These are phyloP conservation scores for Bellardia pandia DNA, from an alignment of 2,888 invertebrate genomes.

Conservation along the genomic window DNA sequence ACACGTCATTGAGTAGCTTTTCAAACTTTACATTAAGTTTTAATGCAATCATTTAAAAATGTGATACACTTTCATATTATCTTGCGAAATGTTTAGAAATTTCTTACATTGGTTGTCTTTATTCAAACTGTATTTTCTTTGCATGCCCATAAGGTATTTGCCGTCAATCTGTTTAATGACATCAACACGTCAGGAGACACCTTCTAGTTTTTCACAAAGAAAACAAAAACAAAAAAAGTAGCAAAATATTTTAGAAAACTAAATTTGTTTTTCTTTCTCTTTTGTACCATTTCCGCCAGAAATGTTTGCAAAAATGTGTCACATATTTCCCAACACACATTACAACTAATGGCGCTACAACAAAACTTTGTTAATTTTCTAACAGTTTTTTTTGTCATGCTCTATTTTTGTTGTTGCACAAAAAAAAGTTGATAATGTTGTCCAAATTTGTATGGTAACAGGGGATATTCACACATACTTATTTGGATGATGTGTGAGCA, in stretches of 20 bases:
- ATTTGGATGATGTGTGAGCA: not conserved
- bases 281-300: conserved; percentile 17
- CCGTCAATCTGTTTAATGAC: conserved; percentile 21
- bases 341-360: conserved; percentile 50
- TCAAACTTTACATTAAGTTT: no score
- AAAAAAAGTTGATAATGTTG: conserved; percentile 50
- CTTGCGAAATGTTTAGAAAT: not conserved
- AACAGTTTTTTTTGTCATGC: conserved; percentile 38
- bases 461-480: conserved; percentile 19
- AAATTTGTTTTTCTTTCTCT: not conserved
- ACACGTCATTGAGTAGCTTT: no score
- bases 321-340: conserved; percentile 40
- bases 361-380: conserved; percentile 61
- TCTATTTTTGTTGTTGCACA: conserved; percentile 19
- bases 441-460: conserved; percentile 45
- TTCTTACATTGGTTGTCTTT: not conserved
- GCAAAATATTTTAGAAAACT: not conserved
- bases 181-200: conserved; percentile 25
- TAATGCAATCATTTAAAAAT: no score
- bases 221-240: not conserved
- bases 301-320: conserved; percentile 41
- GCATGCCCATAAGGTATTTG: not conserved
- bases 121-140: not conserved
- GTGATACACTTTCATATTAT: not conserved
- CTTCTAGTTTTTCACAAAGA: not conserved